phyloP scores from a whole-genome alignment of 1,140 invertebrate species.

The Cecropterus lyciades region DNA sequence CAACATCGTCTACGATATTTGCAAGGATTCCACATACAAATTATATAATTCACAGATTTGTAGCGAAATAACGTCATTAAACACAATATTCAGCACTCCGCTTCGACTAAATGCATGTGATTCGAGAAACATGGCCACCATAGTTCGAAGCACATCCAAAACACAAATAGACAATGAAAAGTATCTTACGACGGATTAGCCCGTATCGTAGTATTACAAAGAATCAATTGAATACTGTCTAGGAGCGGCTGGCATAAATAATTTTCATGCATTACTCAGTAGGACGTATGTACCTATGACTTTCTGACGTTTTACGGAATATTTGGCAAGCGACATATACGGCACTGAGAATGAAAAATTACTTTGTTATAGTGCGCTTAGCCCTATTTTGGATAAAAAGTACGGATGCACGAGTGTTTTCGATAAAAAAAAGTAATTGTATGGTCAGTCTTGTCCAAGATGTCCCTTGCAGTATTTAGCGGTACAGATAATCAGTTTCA shows the following conservation, averaged over 20 bases:
- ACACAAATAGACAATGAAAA: conserved; percentile 79
- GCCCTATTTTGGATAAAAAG: conserved; percentile 52
- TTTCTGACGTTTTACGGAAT: conserved; percentile 84
- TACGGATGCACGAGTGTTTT: conserved; percentile 50
- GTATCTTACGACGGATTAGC: conserved; percentile 61
- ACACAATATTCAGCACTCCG: conserved; percentile 66
- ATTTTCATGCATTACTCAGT: conserved; percentile 81
- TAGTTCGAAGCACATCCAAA: conserved; percentile 70
- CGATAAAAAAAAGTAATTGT: conserved; percentile 61
- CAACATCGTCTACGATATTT: conserved; percentile 56
- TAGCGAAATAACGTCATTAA: conserved; percentile 61
- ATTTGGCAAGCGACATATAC: conserved; percentile 81
- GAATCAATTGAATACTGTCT: conserved; percentile 72
- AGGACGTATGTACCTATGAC: conserved; percentile 82
- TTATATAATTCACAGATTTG: conserved; percentile 75
- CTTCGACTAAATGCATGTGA: conserved; percentile 77
- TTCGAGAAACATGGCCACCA: conserved; percentile 81
- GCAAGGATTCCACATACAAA: conserved; percentile 58
- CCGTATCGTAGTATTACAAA: conserved; percentile 65
- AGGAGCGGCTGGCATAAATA: conserved; percentile 77
- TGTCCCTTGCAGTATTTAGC: conserved; percentile 83
- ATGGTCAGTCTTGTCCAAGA: conserved; percentile 78
- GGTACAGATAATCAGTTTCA: conserved; percentile 83
- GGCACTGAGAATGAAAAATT: conserved; percentile 70
- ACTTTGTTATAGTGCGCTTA: conserved; percentile 62